Conservation (phyloP, 2,113 vertebrate species). For the Calcarius ornatus region DNA sequence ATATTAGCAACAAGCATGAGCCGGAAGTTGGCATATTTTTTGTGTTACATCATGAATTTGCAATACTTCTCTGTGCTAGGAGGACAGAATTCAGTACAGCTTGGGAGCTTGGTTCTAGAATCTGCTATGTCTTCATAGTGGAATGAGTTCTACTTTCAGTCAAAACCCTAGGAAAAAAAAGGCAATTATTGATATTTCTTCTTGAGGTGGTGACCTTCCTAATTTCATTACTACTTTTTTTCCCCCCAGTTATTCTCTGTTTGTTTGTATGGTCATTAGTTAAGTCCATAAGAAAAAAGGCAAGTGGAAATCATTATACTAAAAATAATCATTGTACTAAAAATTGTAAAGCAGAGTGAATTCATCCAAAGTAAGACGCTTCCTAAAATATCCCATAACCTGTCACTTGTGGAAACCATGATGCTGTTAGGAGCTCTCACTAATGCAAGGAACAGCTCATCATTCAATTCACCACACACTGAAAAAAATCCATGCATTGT, state of each 20-base stretch:
- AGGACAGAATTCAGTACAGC: background rate
- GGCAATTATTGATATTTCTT: background rate
- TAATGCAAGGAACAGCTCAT: background rate
- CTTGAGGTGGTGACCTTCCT: background rate
- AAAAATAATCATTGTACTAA: background rate
- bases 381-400: background rate
- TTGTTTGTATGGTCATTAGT: background rate
- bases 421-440: background rate
- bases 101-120: background rate
- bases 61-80: background rate
- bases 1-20: background rate
- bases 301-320: background rate
- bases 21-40: background rate
- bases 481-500: background rate
- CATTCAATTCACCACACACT: background rate
- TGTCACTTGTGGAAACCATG: background rate
- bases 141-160: background rate
- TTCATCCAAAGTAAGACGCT: background rate
- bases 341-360: background rate
- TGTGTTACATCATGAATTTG: background rate
- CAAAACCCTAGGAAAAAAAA: background rate
- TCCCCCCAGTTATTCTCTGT: background rate
- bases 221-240: background rate
- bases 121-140: background rate
- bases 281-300: background rate